Base-by-base conservation (phyloP, 2,113 vertebrate species). In the Hippocampus mohnikei region DNA sequence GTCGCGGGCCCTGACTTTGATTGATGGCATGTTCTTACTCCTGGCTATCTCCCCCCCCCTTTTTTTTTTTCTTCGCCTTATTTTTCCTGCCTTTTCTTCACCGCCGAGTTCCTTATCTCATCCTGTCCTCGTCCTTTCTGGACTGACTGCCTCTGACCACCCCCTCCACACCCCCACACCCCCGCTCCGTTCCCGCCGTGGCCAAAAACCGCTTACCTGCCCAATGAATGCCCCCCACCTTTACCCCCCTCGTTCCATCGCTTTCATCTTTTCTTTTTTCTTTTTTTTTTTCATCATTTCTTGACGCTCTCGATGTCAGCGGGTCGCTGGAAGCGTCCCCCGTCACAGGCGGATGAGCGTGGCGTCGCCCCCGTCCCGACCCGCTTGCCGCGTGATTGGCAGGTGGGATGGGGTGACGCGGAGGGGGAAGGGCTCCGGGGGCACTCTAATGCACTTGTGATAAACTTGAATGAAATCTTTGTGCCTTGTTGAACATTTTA, bases 381-480 rank as follows among this genome's bases (percentile, higher is more conserved):
- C 37, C 21, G 20, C n/a, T 63, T 42, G 37, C 10, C 40, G 4
- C 12, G 48, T 29, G 66, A 27, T 21, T 52, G 48, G 18, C 66
- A 59, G 58, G 56, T 29, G 25, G 58, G 27, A 60, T 2, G 27
- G 58, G 27, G 58, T 33, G 37, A 60, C 48, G 15, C 3, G 44
- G 44, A 18, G 37, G 61, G 42, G 42, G 42, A 13, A 18, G 33
- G 18, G 21, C 40, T 27, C 25, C 48, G 12, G 52, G 21, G 33
- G 21, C 18, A 42, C 69, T 59, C 81, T 75, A 29, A 80, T 73
- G 75, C 76, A 85, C 85, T 88, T 84, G 76, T 70, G 79, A 90
- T 88, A 94, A 94, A 95, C 94, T 95, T 97, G 94, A 95, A 95
- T 87, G 87, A 94, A 93, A 93, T 93, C 84, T 88, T 92, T 93